Percentiles rank a stretch among this genome's conserved stretches.
These are phyloP conservation scores for Acromyrmex charruanus DNA, from an alignment of 1,140 invertebrate genomes.

Conservation along the genomic window DNA sequence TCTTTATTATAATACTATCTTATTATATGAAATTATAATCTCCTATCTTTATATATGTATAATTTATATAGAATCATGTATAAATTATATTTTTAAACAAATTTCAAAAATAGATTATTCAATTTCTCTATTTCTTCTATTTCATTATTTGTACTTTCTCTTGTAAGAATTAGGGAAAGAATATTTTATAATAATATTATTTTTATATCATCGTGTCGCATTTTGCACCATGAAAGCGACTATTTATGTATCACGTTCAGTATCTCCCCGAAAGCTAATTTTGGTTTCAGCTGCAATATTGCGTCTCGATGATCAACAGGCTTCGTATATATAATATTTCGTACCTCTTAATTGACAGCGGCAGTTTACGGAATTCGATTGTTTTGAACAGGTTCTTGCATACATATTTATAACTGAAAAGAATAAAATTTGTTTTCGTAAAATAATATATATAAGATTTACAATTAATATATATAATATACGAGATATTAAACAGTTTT, in stretches of 20 bases:
- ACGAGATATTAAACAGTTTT: neutral
- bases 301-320: conserved; percentile 49
- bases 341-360: conserved; percentile 27
- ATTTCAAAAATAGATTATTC: neutral
- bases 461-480: no score
- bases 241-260: conserved; percentile 47
- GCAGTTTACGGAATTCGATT: conserved; percentile 3
- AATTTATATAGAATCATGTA: neutral
- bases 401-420: neutral
- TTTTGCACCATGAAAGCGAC: conserved; percentile 56
- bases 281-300: conserved; percentile 63
- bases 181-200: conserved; percentile 13
- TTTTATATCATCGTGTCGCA: conserved; percentile 25
- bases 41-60: neutral
- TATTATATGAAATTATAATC: neutral
- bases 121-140: neutral
- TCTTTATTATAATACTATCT: no score
- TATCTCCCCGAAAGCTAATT: conserved; percentile 51
- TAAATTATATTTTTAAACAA: neutral
- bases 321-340: conserved; percentile 40
- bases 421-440: conserved; percentile 9
- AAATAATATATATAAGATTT: neutral
- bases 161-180: neutral
- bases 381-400: neutral
- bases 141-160: neutral